Evolutionary conservation across 1,140 invertebrate species (phyloP).

Genomic region (Physella acuta): DNA sequence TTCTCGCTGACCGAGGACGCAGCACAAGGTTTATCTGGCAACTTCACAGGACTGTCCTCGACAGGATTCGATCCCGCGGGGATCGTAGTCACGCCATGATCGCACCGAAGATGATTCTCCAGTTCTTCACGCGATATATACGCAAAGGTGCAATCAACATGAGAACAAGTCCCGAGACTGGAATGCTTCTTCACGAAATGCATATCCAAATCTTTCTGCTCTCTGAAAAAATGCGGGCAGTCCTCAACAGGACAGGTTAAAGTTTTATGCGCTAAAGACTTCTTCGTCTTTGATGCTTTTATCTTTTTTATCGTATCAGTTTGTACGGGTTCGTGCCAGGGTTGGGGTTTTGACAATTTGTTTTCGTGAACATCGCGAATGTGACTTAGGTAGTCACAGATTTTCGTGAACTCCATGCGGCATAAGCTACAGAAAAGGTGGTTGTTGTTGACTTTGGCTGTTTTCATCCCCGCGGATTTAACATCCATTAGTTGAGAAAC

Average conservation of each 20-base stretch:
- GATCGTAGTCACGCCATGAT: neutral
- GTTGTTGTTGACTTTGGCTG: slow-evolving; percentile 4
- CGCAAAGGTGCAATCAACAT: slow-evolving; percentile 2
- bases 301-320: neutral
- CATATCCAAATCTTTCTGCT: slow-evolving; percentile 27
- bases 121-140: neutral
- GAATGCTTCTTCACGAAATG: slow-evolving; percentile 22
- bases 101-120: neutral
- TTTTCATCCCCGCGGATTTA: neutral
- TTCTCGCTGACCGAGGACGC: slow-evolving; percentile 63
- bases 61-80: neutral
- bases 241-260: slow-evolving; percentile 25
- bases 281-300: slow-evolving; percentile 18
- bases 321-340: neutral
- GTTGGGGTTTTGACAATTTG: neutral
- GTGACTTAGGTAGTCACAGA: slow-evolving; percentile 17
- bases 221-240: slow-evolving; percentile 32
- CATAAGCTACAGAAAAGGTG: slow-evolving; percentile 20
- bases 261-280: slow-evolving; percentile 21
- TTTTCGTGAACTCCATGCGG: slow-evolving; percentile 17
- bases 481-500: neutral
- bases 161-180: neutral
- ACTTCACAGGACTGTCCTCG: neutral
- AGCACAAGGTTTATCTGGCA: neutral
- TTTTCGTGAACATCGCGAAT: slow-evolving; percentile 10